A percentile compares a stretch with the other conserved stretches of the same genome.
Evolutionary conservation across 2,888 invertebrate genomes (phyloP).

Genomic region (Anoplius nigerrimus): DNA sequence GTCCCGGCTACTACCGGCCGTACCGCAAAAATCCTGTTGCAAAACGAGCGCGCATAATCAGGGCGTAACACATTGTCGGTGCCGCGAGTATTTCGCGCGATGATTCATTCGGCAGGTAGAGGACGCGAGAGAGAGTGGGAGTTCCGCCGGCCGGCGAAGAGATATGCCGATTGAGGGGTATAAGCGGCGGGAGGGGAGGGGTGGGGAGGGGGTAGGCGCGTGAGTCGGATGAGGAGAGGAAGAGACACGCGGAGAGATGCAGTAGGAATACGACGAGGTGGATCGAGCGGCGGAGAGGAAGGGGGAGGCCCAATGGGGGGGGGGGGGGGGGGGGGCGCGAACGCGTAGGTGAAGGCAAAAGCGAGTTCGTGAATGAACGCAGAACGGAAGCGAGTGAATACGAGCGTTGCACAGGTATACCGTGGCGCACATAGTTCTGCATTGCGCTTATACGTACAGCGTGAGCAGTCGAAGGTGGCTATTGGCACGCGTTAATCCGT

Average conservation of each 20-base stretch:
- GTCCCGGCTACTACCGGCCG: background rate
- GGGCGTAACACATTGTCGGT: constrained; percentile 24
- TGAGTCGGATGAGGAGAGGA: too few relatives aligned
- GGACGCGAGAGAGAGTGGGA: too few relatives aligned
- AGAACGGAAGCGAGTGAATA: constrained; percentile 52
- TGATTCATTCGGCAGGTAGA: constrained; percentile 42
- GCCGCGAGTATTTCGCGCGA: constrained; percentile 37
- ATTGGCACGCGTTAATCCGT: too few relatives aligned
- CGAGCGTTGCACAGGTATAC: constrained; percentile 43
- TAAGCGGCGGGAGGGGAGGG: background rate
- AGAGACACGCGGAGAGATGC: constrained; percentile 45
- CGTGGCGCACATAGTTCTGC: constrained; percentile 19
- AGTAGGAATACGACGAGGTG: constrained; percentile 22
- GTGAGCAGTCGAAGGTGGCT: background rate
- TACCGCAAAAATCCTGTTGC: background rate
- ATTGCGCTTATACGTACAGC: background rate
- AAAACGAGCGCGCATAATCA: too few relatives aligned
- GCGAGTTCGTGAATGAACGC: constrained; percentile 55
- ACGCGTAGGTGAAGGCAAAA: constrained; percentile 49
- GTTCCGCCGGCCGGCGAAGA: too few relatives aligned
- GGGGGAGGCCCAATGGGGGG: background rate
- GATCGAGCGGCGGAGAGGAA: background rate
- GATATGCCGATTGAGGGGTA: too few relatives aligned
- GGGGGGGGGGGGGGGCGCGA: constrained; percentile 3
- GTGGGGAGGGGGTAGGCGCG: background rate